Evolutionary conservation across 2,888 invertebrate genomes (phyloP).

Genomic region (Apantesis nais): DNA sequence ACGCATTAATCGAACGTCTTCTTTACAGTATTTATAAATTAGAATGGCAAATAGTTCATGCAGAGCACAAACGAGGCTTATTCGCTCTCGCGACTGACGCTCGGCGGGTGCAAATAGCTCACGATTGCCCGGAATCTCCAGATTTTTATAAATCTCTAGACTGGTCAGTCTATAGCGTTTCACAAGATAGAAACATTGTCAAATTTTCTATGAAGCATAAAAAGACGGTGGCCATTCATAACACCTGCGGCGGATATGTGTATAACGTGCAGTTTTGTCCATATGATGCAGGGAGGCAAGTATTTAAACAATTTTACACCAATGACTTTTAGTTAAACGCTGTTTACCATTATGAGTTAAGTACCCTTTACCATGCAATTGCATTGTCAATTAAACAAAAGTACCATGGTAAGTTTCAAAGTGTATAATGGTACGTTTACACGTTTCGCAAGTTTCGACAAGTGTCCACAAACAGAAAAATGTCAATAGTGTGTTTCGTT

Average conservation of each 20-base stretch:
- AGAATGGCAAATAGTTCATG: slow-evolving; percentile 68
- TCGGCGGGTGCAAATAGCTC: slow-evolving; percentile 56
- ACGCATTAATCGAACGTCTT: background rate
- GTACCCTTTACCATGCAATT: background rate
- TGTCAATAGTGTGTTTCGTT: too few species aligned
- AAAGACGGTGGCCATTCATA: slow-evolving; percentile 67
- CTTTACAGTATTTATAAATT: slow-evolving; percentile 68
- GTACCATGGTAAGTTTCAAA: background rate
- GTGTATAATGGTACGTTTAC: background rate
- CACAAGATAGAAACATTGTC: slow-evolving; percentile 86
- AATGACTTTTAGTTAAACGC: background rate
- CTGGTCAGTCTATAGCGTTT: slow-evolving; percentile 85
- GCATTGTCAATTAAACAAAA: background rate
- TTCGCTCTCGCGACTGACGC: slow-evolving; percentile 86
- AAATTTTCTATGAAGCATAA: slow-evolving; percentile 74
- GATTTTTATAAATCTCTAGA: slow-evolving; percentile 22
- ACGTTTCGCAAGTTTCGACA: too few species aligned
- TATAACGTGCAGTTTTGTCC: slow-evolving; percentile 88
- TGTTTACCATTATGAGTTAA: background rate
- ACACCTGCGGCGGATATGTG: slow-evolving; percentile 88
- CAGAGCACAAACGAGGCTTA: slow-evolving; percentile 85
- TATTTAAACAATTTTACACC: slow-evolving; percentile 21
- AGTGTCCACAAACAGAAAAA: too few species aligned
- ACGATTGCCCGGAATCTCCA: slow-evolving; percentile 7
- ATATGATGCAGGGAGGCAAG: slow-evolving; percentile 88